Evolutionary conservation across 2,888 invertebrate genomes (phyloP).

Genomic region (Phoronis australis): DNA sequence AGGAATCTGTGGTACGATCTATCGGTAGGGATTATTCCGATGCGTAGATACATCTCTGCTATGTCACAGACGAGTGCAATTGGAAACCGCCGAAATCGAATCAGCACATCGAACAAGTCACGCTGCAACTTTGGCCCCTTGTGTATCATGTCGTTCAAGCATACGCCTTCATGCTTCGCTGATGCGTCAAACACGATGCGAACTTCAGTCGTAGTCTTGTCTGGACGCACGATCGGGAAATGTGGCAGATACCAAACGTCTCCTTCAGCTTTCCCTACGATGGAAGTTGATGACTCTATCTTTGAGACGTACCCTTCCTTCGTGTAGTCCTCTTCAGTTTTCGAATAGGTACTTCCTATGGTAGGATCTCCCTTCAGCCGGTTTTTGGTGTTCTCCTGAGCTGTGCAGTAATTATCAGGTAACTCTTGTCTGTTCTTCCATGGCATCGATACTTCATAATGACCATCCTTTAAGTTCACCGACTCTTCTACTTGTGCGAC

Average conservation of each 20-base stretch:
- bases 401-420: slow-evolving; percentile 8
- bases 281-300: slow-evolving; percentile 1
- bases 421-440: slow-evolving; percentile 11
- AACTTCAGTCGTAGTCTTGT: slow-evolving; percentile 6
- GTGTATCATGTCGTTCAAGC: slow-evolving; percentile 4
- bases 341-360: slow-evolving; percentile 5
- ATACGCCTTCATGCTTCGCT: slow-evolving; percentile 2
- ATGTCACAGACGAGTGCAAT: slow-evolving; percentile 9
- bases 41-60: slow-evolving; percentile 9
- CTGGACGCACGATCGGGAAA: slow-evolving; percentile 4
- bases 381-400: slow-evolving; percentile 10
- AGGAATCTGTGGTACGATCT: slow-evolving; percentile 7
- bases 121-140: slow-evolving; percentile 7
- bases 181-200: slow-evolving; percentile 9
- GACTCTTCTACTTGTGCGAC: slow-evolving; percentile 1
- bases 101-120: slow-evolving; percentile 2
- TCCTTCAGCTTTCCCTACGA: neutral
- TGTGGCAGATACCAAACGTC: slow-evolving; percentile 3
- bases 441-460: slow-evolving; percentile 13
- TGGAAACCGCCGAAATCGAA: slow-evolving; percentile 5
- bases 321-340: slow-evolving; percentile 7
- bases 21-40: neutral
- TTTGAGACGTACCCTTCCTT: slow-evolving; percentile 9
- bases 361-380: slow-evolving; percentile 7
- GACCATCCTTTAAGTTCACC: slow-evolving; percentile 5